These are phyloP conservation scores for Coboldia fuscipes DNA, from an alignment of 1,140 invertebrate genomes.

Conservation along the genomic window DNA sequence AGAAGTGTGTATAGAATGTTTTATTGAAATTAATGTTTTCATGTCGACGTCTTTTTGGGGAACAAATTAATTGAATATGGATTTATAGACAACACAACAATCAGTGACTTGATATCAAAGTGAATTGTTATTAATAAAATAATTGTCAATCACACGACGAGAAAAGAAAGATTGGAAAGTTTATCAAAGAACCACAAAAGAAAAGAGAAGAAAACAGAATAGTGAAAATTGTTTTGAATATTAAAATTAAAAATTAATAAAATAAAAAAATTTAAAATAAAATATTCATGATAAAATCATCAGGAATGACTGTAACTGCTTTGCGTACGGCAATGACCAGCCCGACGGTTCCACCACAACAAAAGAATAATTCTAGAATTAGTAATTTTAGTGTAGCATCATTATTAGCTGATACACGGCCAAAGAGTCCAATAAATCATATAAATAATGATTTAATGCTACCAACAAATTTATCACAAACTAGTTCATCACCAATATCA, in stretches of 20 bases:
- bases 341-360: slow-evolving; percentile 20
- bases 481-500: slow-evolving; percentile 3
- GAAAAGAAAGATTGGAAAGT: too few relatives aligned
- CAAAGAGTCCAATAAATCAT: slow-evolving; percentile 10
- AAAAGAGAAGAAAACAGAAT: too few relatives aligned
- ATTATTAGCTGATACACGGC: slow-evolving; percentile 37
- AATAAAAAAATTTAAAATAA: slow-evolving; percentile 4
- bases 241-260: slow-evolving; percentile 5
- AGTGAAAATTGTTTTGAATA: background rate
- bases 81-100: too few relatives aligned
- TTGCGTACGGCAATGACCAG: slow-evolving; percentile 21
- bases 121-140: too few relatives aligned
- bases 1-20: too few relatives aligned
- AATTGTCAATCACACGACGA: too few relatives aligned
- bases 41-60: too few relatives aligned
- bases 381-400: slow-evolving; percentile 45
- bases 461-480: slow-evolving; percentile 16
- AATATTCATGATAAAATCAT: slow-evolving; percentile 8
- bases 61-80: too few relatives aligned
- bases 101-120: too few relatives aligned
- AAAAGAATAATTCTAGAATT: slow-evolving; percentile 26
- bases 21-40: too few relatives aligned
- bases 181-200: too few relatives aligned
- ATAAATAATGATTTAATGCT: slow-evolving; percentile 4
- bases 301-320: slow-evolving; percentile 21